Base-by-base conservation (phyloP, 2,113 vertebrate species). In the Hippopotamus amphibius region DNA sequence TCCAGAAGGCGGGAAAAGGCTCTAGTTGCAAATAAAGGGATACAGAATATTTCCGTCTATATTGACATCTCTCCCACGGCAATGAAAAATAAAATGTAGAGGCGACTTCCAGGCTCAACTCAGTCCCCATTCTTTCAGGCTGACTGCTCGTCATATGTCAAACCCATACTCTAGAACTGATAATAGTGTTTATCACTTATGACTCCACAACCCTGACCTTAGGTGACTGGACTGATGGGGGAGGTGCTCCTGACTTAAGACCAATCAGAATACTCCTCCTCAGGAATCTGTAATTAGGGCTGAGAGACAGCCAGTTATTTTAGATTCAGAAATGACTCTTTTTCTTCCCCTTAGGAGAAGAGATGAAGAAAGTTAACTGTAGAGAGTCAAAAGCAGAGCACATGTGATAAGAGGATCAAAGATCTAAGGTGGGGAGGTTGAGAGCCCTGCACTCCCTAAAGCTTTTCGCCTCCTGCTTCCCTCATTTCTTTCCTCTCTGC, bases 401-500 rank as follows among this genome's bases (percentile, higher is more conserved):
- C 61, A 82, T 11, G 37, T 61, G 30, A 87, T 65, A 59, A 90
- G 15, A 91, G 55, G 48, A 86, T 72, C 90, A 94, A 86, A 97
- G 79, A 79, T 22, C 43, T 0, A 16, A 87, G 71, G 46, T 6
- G 15, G 43, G 85, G 61, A 69, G 12, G 6, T 11, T 16, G 30
- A 81, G 5, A 26, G 59, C 71, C 3, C 15, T 14, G 17, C 1
- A 3, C 90, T 37, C 86, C 59, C 72, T 55, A 90, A 89, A 93
- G 66, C 53, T 80, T 74, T 86, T 80, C 0, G 3, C 57, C 83
- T 92, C 63, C 66, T 66, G n/a, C 19, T 88, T 86, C 41, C 77
- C 48, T 96, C 63, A 88, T 90, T 66, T 97, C 72, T 93, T 95
- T 93, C 91, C 48, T 93, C 82, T 94, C 92, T 88, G 48, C 55